Conservation (phyloP, 2,113 vertebrate species). For the Epinephelus cyanopodus region DNA sequence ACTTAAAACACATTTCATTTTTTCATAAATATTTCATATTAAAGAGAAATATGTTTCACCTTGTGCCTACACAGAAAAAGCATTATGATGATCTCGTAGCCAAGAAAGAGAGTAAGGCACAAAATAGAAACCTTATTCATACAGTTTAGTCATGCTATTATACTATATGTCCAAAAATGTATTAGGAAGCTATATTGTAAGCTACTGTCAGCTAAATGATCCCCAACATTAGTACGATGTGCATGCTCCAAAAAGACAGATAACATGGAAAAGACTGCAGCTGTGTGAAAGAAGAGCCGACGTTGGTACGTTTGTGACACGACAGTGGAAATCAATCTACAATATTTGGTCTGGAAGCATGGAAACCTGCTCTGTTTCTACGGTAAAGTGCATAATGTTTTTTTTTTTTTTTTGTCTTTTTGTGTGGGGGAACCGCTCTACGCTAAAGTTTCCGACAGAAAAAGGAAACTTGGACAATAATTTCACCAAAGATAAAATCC, state of each 20-base stretch:
- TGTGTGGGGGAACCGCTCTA: slow-evolving; percentile 40
- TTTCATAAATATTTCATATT: slow-evolving; percentile 87
- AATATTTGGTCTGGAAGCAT: slow-evolving; percentile 76
- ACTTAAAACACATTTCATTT: slow-evolving; percentile 86
- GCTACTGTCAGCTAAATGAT: slow-evolving; percentile 84
- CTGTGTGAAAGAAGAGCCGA: slow-evolving; percentile 35
- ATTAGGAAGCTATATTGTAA: slow-evolving; percentile 81
- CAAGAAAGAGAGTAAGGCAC: slow-evolving; percentile 93
- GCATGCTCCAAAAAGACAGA: slow-evolving; percentile 81
- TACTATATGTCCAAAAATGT: slow-evolving; percentile 79
- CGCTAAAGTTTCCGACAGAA: slow-evolving; percentile 39
- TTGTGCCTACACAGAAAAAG: slow-evolving; percentile 79
- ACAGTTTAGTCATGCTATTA: slow-evolving; percentile 89
- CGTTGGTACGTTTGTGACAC: slow-evolving; percentile 23
- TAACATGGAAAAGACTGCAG: slow-evolving; percentile 57
- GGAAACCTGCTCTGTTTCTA: slow-evolving; percentile 62
- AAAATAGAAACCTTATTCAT: slow-evolving; percentile 80
- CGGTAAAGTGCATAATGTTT: slow-evolving; percentile 80
- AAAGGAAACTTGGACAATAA: slow-evolving; percentile 76
- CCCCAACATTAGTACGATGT: slow-evolving; percentile 75
- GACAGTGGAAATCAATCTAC: slow-evolving; percentile 56
- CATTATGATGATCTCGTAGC: slow-evolving; percentile 81
- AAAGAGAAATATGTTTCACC: slow-evolving; percentile 84
- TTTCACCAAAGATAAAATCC: slow-evolving; percentile 83
- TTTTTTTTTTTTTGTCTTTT: slow-evolving; percentile 6